Percentiles rank a stretch among this genome's conserved stretches.
Evolutionary conservation across 2,113 vertebrate species (phyloP).

Genomic region (Synodontis membranacea): DNA sequence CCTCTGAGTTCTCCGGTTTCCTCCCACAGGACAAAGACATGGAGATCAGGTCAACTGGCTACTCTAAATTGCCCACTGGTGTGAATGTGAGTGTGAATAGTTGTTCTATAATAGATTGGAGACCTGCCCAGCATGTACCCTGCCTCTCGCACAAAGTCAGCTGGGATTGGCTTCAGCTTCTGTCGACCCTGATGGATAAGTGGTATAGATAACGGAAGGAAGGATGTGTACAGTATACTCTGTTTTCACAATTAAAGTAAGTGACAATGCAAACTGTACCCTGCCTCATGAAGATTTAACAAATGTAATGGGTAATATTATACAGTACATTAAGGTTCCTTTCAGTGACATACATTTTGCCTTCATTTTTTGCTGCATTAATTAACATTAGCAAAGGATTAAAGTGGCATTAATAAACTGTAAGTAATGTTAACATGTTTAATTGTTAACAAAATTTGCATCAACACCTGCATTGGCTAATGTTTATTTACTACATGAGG

Average conservation of each 20-base stretch:
- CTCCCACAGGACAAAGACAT: too few relatives aligned
- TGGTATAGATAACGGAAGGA: too few relatives aligned
- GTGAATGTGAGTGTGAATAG: too few relatives aligned
- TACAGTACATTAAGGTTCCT: not conserved
- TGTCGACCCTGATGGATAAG: too few relatives aligned
- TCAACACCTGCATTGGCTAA: not conserved
- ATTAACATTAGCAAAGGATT: not conserved
- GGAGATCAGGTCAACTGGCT: too few relatives aligned
- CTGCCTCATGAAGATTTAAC: not conserved
- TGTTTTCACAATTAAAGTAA: not conserved
- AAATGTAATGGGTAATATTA: not conserved
- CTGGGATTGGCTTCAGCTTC: too few relatives aligned
- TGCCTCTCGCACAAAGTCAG: too few relatives aligned
- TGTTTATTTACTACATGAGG: conserved; percentile 6
- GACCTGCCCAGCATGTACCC: too few relatives aligned
- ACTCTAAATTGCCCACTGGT: too few relatives aligned
- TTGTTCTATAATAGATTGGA: too few relatives aligned
- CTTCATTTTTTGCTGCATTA: not conserved
- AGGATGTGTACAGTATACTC: too few relatives aligned
- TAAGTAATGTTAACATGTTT: not conserved
- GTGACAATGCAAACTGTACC: conserved; percentile 5
- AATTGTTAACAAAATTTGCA: not conserved
- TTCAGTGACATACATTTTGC: not conserved
- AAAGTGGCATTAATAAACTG: not conserved
- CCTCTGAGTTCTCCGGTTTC: too few relatives aligned